Evolutionary conservation across 2,113 vertebrate species (phyloP), one percentile per base, ranked within the genome.

Genomic region (Chloroceryle aenea): DNA sequence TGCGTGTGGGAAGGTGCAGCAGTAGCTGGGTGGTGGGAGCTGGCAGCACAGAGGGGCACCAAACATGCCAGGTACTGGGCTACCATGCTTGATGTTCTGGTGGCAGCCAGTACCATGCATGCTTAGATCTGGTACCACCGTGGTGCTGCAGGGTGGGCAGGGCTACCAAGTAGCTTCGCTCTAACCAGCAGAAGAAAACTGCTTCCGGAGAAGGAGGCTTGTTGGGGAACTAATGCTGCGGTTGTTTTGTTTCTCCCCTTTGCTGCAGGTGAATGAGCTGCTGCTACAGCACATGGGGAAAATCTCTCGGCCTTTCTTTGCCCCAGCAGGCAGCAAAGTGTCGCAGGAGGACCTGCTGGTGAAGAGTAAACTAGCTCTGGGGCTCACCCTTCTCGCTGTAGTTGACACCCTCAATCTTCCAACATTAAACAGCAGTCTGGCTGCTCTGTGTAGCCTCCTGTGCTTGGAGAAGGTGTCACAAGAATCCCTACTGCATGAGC

Each of bases 381-480:
- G 98, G 38, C 56, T 98, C 50, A 75, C 95, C 21, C 21, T 90
- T 21, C 75, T 98, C 3, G 0, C 3, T 1, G 7, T 88, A 0
- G 14, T 64, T 48, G 38, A 79, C 4, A 0, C 0, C 0, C 1
- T 25, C 1, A 0, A 0, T 0, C 21, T 98, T 17, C 12, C 1
- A 22, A 0, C 9, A 2, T 0, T 0, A 0, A 4, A 26, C 5
- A 1, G 0, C 0, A 9, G 83, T 8, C 75, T 97, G 87, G 0
- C 1, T 75, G 3, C 4, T 0, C 56, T 98, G 22, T 98, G 98
- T 13, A 12, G 2, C 30, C 94, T 98, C 47, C 43, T 98, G 32
- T 94, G 87, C 83, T 67, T 93, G 6, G 78, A 93, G 7, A 7
- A 92, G n/a, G 11, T 6, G 25, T 55, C 96, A 0, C 53, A 26